Conservation (phyloP, 2,888 invertebrate genomes). For the Mesoligia furuncula region DNA sequence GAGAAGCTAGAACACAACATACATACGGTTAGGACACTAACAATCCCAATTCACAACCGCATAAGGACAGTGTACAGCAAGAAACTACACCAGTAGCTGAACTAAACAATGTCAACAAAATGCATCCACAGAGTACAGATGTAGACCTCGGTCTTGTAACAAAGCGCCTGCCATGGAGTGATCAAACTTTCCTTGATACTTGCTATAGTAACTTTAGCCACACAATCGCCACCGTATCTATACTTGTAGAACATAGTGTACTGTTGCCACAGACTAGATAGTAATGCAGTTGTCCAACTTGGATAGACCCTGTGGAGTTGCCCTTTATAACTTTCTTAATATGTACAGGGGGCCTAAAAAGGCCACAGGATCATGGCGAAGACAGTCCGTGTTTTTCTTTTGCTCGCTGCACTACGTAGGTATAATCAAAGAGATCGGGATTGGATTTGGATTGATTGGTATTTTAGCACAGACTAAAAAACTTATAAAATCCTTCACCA, state of each 20-base stretch:
- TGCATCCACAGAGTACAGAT: background rate
- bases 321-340: background rate
- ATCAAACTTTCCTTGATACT: constrained; percentile 36
- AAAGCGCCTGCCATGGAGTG: constrained; percentile 2
- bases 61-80: background rate
- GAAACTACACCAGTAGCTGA: constrained; percentile 3
- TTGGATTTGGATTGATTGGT: no score
- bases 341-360: no score
- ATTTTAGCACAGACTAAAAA: no score
- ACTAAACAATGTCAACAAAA: constrained; percentile 25
- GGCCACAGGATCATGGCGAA: no score
- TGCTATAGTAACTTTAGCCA: constrained; percentile 23
- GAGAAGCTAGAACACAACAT: background rate
- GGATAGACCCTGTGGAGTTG: background rate
- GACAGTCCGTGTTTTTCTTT: no score
- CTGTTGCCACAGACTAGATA: background rate
- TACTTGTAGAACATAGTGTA: constrained; percentile 13
- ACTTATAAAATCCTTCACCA: no score
- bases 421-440: no score
- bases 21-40: background rate
- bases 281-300: constrained; percentile 14
- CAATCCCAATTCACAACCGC: background rate
- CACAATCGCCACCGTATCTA: constrained; percentile 16
- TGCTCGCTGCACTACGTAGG: no score
- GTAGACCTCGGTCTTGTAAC: background rate